These are phyloP conservation scores for Siderastrea radians DNA, from an alignment of 92 coral and sea anemone species.

Conservation along the genomic window DNA sequence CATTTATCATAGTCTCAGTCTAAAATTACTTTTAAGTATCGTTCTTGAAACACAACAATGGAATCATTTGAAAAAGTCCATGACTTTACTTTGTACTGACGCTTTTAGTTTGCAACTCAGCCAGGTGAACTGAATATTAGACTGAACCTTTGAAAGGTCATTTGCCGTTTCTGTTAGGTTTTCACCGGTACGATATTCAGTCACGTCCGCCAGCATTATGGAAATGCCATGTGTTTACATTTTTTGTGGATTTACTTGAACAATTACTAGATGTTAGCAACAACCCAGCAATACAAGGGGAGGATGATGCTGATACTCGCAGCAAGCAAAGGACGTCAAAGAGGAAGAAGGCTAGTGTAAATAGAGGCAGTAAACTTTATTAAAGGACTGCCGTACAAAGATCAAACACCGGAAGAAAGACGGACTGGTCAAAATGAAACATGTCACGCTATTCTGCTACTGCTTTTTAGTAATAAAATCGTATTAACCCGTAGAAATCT, in stretches of 20 bases:
- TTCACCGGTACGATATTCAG: no score
- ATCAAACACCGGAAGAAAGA: background rate
- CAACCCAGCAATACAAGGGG: slow-evolving; percentile 60
- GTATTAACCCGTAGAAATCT: background rate
- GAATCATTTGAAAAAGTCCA: background rate
- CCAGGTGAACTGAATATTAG: no score
- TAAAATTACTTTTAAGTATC: no score
- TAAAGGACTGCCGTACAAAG: slow-evolving; percentile 1
- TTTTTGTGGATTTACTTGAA: no score
- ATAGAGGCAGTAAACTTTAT: slow-evolving; percentile 38
- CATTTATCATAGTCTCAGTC: no score
- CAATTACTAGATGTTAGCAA: slow-evolving; percentile 28
- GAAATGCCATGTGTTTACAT: no score
- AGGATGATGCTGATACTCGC: slow-evolving; percentile 41
- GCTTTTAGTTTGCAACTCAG: no score
- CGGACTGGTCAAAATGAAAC: background rate
- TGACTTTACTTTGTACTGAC: no score
- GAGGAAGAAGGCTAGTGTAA: slow-evolving; percentile 41
- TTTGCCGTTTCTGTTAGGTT: no score
- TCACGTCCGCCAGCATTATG: no score
- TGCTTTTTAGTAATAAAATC: background rate
- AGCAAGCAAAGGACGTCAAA: slow-evolving; percentile 49
- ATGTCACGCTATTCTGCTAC: slow-evolving; percentile 10
- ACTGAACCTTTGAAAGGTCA: no score
- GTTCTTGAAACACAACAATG: slow-evolving; percentile 6